These are phyloP conservation scores for Thalassoma bifasciatum DNA, from an alignment of 2,113 vertebrate species.

Conservation along the genomic window DNA sequence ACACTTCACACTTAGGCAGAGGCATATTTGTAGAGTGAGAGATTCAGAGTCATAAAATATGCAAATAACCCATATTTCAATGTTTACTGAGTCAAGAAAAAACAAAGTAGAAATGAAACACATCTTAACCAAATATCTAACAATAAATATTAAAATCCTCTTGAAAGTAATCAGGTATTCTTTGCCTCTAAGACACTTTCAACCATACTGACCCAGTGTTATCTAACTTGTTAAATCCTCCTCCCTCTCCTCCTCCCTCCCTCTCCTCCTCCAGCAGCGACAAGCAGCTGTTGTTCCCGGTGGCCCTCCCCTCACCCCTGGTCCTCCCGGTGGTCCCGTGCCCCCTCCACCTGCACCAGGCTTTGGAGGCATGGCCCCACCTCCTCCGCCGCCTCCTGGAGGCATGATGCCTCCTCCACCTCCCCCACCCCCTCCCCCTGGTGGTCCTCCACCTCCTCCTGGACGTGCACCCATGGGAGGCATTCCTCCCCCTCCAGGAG, in stretches of 20 bases:
- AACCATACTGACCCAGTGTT: too few species aligned
- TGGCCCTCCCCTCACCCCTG: conserved; percentile 79
- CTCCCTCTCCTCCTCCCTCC: too few species aligned
- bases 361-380: conserved; percentile 76
- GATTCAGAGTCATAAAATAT: too few species aligned
- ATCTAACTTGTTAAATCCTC: neutral
- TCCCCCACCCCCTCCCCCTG: conserved; percentile 89
- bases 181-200: too few species aligned
- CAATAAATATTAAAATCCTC: too few species aligned
- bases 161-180: too few species aligned
- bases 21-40: too few species aligned
- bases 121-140: too few species aligned
- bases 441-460: conserved; percentile 88
- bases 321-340: conserved; percentile 89
- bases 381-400: conserved; percentile 82
- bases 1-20: neutral
- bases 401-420: conserved; percentile 81
- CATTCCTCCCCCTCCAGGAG: conserved; percentile 88
- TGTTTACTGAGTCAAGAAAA: neutral
- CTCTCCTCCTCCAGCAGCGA: conserved; percentile 81
- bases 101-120: neutral
- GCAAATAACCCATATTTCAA: neutral
- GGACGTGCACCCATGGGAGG: conserved; percentile 86
- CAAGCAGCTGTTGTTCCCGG: conserved; percentile 86
- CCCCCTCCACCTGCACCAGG: conserved; percentile 67